Evolutionary conservation across 2,888 invertebrate species (phyloP), one percentile per base, ranked within the genome.

Genomic region (Boloria euphrosyne): DNA sequence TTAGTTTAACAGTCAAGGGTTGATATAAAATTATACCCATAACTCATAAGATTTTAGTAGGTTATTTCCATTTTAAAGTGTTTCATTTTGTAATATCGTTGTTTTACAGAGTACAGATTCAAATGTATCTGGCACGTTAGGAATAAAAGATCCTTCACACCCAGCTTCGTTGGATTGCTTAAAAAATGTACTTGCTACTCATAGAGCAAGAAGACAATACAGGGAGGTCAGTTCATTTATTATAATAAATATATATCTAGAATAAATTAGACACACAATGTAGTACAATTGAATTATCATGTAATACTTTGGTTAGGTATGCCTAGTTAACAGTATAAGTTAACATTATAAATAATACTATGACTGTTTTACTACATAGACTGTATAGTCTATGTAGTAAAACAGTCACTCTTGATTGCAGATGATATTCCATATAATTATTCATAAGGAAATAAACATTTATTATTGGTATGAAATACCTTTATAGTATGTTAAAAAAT

Each of bases 151-250:
- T 58, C 78, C 85, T 49, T 81, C 87, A 16, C 83, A 86, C 61
- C 83, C 87, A 44, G 86, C 87, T 31, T 84, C 93, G 79, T 94
- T 96, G 74, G 95, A 95, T 64, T 93, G 94, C 65, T 94, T 96
- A 74, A 94, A 94, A 72, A 94, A 94, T 78, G 94, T 97, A 84
- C 81, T 97, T 22, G 84, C 93, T 44, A 93, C 94, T 54, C 97
- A 97, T 80, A 95, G 95, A 79, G 93, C 94, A 68, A 91, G 96
- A 72, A 94, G 96, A 83, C 86, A 94, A 50, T 94, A 95, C 67
- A 94, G 94, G 79, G 95, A 95, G 84, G 95, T 96, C 87, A 82
- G 44, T 51, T 46, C 6, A 31, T 31, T 31, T 31, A 6, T 53
- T 16, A 53, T 31, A 27, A 16, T 31, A 27, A 52, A n/a, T 52